These are phyloP conservation scores for Eulemur macaco DNA, from an alignment of 2,113 vertebrate genomes.

Conservation along the genomic window DNA sequence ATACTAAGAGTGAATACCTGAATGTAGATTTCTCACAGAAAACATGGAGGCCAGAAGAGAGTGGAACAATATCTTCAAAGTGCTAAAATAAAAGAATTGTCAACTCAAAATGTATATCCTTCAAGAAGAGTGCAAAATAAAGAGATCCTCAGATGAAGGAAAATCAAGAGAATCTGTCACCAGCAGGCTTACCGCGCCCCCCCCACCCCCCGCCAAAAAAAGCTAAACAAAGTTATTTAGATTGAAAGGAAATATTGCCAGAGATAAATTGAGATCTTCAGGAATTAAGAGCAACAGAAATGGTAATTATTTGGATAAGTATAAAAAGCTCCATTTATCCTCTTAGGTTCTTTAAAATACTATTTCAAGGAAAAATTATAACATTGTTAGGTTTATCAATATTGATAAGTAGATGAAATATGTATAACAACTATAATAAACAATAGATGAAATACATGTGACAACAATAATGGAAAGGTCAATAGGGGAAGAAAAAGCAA, in stretches of 20 bases:
- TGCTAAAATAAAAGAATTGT: not conserved
- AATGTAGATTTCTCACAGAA: not conserved
- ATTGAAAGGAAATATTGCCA: not conserved
- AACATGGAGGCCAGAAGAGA: not conserved
- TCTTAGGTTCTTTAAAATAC: slow-evolving; percentile 16
- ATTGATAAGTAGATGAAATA: not conserved
- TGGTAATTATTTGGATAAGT: not conserved
- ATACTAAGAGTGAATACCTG: not conserved
- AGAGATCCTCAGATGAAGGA: not conserved
- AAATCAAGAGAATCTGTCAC: not conserved
- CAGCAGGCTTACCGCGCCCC: not conserved
- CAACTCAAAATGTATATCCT: not conserved
- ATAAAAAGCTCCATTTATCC: not conserved
- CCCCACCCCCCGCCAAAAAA: not conserved
- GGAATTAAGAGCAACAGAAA: not conserved
- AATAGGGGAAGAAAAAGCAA: not conserved
- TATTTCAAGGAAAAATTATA: not conserved
- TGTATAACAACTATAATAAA: not conserved
- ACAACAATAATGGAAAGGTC: not conserved
- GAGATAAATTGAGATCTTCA: not conserved
- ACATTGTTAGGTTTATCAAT: not conserved
- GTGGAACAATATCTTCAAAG: not conserved
- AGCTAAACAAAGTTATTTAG: not conserved
- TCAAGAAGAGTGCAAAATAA: not conserved
- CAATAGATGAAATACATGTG: not conserved